phyloP scores from a whole-genome alignment of 2,888 invertebrate genomes.

The Campoplex nolae region DNA sequence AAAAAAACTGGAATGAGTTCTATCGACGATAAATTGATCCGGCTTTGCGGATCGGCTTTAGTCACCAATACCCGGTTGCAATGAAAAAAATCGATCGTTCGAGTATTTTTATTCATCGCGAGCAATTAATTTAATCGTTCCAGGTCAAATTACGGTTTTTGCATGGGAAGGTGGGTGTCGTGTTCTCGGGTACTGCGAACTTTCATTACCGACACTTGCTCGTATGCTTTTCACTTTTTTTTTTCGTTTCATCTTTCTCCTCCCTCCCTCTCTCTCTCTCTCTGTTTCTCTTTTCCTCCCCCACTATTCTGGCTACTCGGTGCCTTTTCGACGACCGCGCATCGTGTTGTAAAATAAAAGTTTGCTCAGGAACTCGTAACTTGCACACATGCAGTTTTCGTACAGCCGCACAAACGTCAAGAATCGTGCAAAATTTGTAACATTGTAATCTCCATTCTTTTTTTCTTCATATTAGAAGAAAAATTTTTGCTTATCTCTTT shows the following conservation, averaged over 20 bases:
- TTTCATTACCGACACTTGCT: not conserved
- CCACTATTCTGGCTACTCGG: not conserved
- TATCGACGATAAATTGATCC: not conserved
- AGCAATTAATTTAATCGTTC: not conserved
- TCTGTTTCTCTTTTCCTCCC: not conserved
- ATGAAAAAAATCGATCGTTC: not conserved
- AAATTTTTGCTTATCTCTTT: not conserved
- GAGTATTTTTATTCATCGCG: not conserved
- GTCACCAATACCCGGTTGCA: not conserved
- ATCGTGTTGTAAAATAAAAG: conserved; percentile 36
- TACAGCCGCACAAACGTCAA: conserved; percentile 35
- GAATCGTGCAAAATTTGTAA: conserved; percentile 5
- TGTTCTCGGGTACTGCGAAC: not conserved
- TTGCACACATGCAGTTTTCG: conserved; percentile 35
- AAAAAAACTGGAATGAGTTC: not conserved
- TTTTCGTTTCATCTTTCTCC: not conserved
- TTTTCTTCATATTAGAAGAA: not conserved
- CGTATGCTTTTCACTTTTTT: not conserved
- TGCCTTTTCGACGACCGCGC: conserved; percentile 31
- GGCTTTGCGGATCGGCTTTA: not conserved
- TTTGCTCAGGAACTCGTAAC: conserved; percentile 33
- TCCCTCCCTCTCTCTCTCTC: not conserved
- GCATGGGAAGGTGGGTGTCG: not conserved
- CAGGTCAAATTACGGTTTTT: not conserved
- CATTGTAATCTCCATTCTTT: not conserved